These are phyloP conservation scores for Eristalis pertinax DNA, from an alignment of 2,888 invertebrate genomes.

Conservation along the genomic window DNA sequence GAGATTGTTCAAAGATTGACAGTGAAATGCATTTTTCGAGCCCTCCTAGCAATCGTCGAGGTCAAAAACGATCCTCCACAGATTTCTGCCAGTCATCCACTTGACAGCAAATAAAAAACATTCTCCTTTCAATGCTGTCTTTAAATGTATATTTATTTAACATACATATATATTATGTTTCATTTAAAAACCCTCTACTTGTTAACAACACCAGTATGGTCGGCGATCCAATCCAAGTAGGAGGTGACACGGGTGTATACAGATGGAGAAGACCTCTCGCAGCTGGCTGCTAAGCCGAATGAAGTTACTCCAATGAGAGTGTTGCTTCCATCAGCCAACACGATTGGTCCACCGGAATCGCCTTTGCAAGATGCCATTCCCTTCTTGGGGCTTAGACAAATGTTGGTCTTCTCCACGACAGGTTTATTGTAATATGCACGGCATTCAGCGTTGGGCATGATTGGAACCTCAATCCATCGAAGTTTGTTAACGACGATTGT, in stretches of 20 bases:
- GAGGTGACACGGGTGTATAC: slow-evolving; percentile 78
- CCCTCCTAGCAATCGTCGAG: too few species aligned
- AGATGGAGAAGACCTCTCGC: slow-evolving; percentile 78
- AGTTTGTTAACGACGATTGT: slow-evolving; percentile 73
- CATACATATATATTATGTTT: not conserved
- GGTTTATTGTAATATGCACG: slow-evolving; percentile 71
- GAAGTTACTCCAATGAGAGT: slow-evolving; percentile 78
- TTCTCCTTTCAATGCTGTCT: not conserved
- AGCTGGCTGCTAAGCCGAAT: slow-evolving; percentile 77
- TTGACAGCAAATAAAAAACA: not conserved
- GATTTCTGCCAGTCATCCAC: too few species aligned
- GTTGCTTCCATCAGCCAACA: slow-evolving; percentile 73
- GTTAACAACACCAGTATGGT: slow-evolving; percentile 75
- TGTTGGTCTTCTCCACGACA: slow-evolving; percentile 67
- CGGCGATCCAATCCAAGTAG: slow-evolving; percentile 78
- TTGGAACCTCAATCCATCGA: slow-evolving; percentile 74
- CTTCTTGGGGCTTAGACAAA: slow-evolving; percentile 76
- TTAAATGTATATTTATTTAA: not conserved
- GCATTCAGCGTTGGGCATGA: slow-evolving; percentile 75
- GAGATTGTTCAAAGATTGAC: too few species aligned
- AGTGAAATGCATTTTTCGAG: too few species aligned
- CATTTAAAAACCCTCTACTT: slow-evolving; percentile 62
- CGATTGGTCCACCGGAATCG: slow-evolving; percentile 80
- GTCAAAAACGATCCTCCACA: too few species aligned
- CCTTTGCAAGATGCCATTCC: slow-evolving; percentile 78